Conservation (phyloP, 2,797 vertebrate species). For the Uromys caudimaculatus region DNA sequence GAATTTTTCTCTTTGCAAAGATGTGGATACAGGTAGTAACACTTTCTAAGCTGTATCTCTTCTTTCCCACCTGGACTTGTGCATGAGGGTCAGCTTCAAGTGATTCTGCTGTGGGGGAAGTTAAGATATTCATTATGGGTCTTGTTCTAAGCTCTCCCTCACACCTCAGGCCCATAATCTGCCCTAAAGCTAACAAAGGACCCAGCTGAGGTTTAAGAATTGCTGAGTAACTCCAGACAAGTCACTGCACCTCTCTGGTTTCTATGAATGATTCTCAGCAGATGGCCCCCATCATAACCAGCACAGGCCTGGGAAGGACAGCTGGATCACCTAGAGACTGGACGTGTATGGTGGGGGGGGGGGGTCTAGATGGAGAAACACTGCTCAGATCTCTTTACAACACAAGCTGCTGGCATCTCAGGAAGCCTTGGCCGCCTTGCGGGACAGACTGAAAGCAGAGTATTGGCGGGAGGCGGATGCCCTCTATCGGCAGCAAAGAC, state of each 20-base stretch:
- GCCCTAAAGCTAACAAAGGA: background rate
- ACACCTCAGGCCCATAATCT: background rate
- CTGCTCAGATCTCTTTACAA: no score
- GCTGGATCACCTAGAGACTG: background rate
- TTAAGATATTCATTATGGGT: background rate
- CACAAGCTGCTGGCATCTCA: background rate
- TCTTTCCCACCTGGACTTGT: background rate
- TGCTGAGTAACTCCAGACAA: background rate
- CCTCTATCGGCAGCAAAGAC: constrained; percentile 60
- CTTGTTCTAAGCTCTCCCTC: background rate
- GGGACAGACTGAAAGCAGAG: background rate
- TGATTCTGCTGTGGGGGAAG: background rate
- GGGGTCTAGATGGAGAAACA: background rate
- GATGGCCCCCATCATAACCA: background rate
- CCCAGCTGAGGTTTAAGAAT: background rate
- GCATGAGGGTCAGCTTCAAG: background rate
- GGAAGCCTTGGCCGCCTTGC: background rate
- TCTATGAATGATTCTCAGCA: background rate
- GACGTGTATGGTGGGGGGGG: background rate
- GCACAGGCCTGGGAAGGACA: background rate
- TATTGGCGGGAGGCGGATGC: constrained; percentile 50
- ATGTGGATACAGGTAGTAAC: background rate
- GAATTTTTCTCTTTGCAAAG: background rate
- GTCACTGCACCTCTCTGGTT: background rate
- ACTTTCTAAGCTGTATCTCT: background rate